Evolutionary conservation across 2,113 vertebrate genomes (phyloP).

Genomic region (Rhabdomys dilectus): DNA sequence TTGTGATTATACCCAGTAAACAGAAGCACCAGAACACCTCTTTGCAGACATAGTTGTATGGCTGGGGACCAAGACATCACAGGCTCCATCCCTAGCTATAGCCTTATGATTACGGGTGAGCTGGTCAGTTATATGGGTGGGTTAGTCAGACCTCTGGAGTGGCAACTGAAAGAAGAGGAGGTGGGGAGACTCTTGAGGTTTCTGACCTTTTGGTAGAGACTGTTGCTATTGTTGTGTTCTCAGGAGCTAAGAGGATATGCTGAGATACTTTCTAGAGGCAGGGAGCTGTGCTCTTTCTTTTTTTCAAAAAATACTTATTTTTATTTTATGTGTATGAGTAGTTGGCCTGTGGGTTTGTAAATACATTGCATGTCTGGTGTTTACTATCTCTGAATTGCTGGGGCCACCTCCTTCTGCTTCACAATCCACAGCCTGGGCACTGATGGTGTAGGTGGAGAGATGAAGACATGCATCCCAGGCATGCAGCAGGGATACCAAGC

Average conservation of each 20-base stretch:
- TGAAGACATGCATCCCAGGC: background rate
- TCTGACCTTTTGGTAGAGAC: background rate
- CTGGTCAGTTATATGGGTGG: no score
- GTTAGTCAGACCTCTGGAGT: background rate
- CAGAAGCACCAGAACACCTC: background rate
- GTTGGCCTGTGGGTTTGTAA: background rate
- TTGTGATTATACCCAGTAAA: background rate
- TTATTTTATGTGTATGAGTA: background rate
- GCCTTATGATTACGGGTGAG: background rate
- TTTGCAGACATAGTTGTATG: background rate
- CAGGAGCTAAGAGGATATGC: background rate
- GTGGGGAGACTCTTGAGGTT: background rate
- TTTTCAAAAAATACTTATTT: background rate
- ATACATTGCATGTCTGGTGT: background rate
- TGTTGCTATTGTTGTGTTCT: background rate
- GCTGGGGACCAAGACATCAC: fast-evolving
- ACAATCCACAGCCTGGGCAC: background rate
- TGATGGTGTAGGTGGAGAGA: background rate
- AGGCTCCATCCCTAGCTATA: background rate
- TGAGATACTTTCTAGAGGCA: background rate
- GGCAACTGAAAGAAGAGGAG: no score
- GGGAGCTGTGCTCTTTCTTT: background rate
- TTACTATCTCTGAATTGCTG: background rate
- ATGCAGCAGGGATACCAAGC: background rate
- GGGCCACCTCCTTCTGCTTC: background rate